Evolutionary conservation across 2,113 vertebrate species (phyloP), one percentile per base, ranked within the genome.

Genomic region (Caretta caretta): DNA sequence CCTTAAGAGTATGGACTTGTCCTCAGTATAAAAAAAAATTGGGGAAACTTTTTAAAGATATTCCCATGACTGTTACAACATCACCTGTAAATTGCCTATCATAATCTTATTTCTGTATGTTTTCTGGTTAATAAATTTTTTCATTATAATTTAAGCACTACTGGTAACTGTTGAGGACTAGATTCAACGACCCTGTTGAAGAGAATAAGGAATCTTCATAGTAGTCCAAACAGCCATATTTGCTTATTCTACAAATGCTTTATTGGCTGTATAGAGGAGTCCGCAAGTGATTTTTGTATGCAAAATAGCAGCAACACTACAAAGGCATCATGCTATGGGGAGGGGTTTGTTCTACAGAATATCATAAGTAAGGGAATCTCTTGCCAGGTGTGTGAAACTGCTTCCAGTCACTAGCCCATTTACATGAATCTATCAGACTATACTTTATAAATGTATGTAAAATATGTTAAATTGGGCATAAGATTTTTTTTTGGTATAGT

Each of bases 121-220:
- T 78, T 78, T 48, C 75, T 48, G 38, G 75, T 27, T 27, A 78
- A 49, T 62, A 31, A 14, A 50, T 12, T 24, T 89, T 89, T 3
- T 92, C 86, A 38, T 72, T 72, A 10, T 0, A 65, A 19, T 62
- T 17, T 1, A 0, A 1, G 1, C 76, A 20, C 80, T 17, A 8
- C 62, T 35, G 76, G n/a, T 6, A 27, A 82, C 5, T 85, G 8
- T 59, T 85, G 48, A 84, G 53, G 19, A 10, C 59, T 76, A 53
- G 42, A 7, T 56, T 24, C 4, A 27, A 9, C 22, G 46, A 24
- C 42, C 72, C 5, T 46, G 10, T 13, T 76, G 72, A 48, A 38
- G 65, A 19, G 16, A 27, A 48, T 48, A 46, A 46, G 38, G 11
- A 46, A 78, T 46, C 75, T 48, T 78, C 25, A 25, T 48, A 48